Base-by-base conservation (phyloP, 2,797 vertebrate genomes). In the Chromis chromis region DNA sequence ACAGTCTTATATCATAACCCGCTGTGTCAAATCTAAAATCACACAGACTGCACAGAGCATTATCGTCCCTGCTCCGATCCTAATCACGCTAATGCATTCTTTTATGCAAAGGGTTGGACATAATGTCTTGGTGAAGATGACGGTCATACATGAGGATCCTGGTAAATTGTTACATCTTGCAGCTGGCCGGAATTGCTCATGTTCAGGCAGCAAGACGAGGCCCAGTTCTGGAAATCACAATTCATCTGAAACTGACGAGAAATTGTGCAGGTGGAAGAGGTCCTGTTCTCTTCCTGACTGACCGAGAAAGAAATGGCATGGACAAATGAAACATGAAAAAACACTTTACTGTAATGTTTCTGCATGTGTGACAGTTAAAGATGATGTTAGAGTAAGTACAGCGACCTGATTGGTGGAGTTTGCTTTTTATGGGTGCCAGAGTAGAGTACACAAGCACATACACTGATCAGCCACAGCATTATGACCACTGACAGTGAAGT, bases 21-120 rank as follows among this genome's bases (percentile, higher is more conserved):
- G 5, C 83, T 78, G 84, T 85, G 86, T 82, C 84, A 84, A 85
- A 82, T 79, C 71, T 74, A 65, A 71, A 86, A 76, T 88, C 79
- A 76, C 83, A 64, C 17, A 40, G 66, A 46, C 63, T 33, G 62
- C 78, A 66, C 17, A 3, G 6, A 70, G 74, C 22, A 63, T 79
- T 78, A 68, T 79, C 42, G 0, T 58, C 55, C 25, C 64, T 60
- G 65, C 64, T 65, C 80, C 57, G 71, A 86, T 84, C 65, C 61
- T 70, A 84, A 86, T 90, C 85, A 80, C 12, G 1, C 76, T 81
- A 81, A 82, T 83, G 72, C 65, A 49, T 73, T 76, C 46, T 61
- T 81, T 84, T 73, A 67, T 80, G 70, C 79, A 84, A 82, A 88
- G 56, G 63, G 49, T 28, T 17, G 36, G 53, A 75, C 60, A 58